These are phyloP conservation scores for Saturnia pavonia DNA, from an alignment of 2,888 invertebrate genomes.

Conservation along the genomic window DNA sequence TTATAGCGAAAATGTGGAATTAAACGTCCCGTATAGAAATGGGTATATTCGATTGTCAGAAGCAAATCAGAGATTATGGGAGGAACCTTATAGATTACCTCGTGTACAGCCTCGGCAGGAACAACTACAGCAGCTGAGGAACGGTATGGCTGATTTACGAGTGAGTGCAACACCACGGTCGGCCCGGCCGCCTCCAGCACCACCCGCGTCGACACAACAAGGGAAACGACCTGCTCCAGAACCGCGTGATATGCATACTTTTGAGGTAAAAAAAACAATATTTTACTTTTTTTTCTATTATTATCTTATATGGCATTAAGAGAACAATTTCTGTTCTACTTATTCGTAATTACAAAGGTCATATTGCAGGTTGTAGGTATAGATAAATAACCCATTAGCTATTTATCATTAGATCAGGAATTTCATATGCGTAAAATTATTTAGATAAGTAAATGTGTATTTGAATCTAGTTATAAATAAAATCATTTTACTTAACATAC, in stretches of 20 bases:
- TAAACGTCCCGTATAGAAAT: slow-evolving; percentile 67
- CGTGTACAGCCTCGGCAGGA: slow-evolving; percentile 69
- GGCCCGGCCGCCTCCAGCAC: slow-evolving; percentile 66
- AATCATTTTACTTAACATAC: no score
- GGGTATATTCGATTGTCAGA: slow-evolving; percentile 65
- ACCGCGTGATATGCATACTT: slow-evolving; percentile 68
- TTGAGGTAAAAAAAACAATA: slow-evolving; percentile 55
- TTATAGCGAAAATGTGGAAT: slow-evolving; percentile 74
- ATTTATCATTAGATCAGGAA: no score
- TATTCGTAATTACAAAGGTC: background rate
- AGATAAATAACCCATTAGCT: no score
- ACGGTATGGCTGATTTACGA: slow-evolving; percentile 69
- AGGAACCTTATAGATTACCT: slow-evolving; percentile 72
- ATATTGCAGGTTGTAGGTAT: no score
- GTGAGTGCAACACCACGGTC: slow-evolving; percentile 71
- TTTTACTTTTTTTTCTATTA: background rate
- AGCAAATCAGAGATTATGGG: slow-evolving; percentile 64
- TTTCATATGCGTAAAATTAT: no score
- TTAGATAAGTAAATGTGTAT: no score
- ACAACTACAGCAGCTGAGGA: slow-evolving; percentile 65
- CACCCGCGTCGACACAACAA: slow-evolving; percentile 47
- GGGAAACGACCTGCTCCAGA: slow-evolving; percentile 69
- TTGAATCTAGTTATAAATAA: no score
- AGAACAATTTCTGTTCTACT: background rate
- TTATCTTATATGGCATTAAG: background rate